Conservation (phyloP, 2,113 vertebrate genomes). For the Podiceps cristatus region DNA sequence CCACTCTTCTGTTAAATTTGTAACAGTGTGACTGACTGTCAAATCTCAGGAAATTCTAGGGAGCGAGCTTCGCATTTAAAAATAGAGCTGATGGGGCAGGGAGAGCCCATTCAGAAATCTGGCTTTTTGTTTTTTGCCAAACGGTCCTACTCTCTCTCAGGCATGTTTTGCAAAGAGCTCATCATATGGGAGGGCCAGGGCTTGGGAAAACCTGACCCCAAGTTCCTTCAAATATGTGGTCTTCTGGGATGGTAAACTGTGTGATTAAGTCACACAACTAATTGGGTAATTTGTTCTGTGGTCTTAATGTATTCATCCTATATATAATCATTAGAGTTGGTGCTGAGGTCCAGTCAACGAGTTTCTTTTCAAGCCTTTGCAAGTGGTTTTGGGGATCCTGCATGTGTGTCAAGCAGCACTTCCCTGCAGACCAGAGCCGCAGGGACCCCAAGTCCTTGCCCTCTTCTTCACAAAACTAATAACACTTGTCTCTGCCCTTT, state of each 20-base stretch:
- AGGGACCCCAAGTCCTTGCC: not conserved
- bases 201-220: not conserved
- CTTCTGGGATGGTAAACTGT: not conserved
- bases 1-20: not conserved
- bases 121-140: not conserved
- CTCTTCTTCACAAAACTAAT: accelerated
- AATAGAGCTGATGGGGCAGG: conserved; percentile 26
- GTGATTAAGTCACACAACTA: not conserved
- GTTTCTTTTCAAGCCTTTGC: not conserved
- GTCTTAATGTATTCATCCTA: not conserved
- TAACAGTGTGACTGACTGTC: not conserved
- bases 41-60: not conserved
- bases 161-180: not conserved
- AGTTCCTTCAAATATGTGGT: not conserved
- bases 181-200: not conserved
- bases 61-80: conserved; percentile 12
- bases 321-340: not conserved
- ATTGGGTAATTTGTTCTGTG: not conserved
- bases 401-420: not conserved
- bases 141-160: not conserved
- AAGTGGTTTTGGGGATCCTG: not conserved
- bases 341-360: not conserved
- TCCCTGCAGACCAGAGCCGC: accelerated
- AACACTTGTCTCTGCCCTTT: not conserved
- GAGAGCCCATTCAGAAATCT: conserved; percentile 17